These are phyloP conservation scores for Lepisosteus oculatus DNA, from an alignment of 2,113 vertebrate species.

Conservation along the genomic window DNA sequence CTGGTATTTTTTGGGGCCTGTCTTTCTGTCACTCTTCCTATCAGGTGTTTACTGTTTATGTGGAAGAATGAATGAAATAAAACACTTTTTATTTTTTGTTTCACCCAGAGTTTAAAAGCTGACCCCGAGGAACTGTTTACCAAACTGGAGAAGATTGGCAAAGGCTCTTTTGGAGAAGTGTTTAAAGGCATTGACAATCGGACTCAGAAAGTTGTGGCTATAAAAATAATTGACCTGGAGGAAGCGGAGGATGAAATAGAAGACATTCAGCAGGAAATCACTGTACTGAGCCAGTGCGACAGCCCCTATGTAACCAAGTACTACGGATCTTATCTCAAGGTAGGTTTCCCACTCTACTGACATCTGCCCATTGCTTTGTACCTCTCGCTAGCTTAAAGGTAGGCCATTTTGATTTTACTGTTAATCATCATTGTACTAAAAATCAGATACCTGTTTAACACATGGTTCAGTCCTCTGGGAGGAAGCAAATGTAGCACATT, in stretches of 20 bases:
- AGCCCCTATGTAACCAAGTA: conserved; percentile 97
- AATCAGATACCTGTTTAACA: too few relatives aligned
- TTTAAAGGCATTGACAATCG: conserved; percentile 98
- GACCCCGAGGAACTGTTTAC: conserved; percentile 93
- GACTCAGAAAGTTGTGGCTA: conserved; percentile 95
- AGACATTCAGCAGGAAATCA: conserved; percentile 98
- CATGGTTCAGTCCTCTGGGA: too few relatives aligned
- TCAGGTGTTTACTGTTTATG: too few relatives aligned
- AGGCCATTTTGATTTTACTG: too few relatives aligned
- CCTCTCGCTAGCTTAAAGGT: too few relatives aligned
- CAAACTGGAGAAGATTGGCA: conserved; percentile 94
- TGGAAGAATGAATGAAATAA: too few relatives aligned
- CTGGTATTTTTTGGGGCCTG: not conserved
- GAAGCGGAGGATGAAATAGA: conserved; percentile 98
- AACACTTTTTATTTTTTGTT: not conserved
- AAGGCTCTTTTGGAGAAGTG: conserved; percentile 96
- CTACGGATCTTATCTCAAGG: conserved; percentile 96
- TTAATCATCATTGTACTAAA: too few relatives aligned
- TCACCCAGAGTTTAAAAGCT: conserved; percentile 77
- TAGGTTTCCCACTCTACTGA: conserved; percentile 48
- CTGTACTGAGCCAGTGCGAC: conserved; percentile 97
- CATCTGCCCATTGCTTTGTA: not conserved
- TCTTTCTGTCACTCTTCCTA: conserved; percentile 12
- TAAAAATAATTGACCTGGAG: conserved; percentile 98
- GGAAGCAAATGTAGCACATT: too few relatives aligned